Conservation (phyloP, 2,797 vertebrate species). For the Sebastes elongatus region DNA sequence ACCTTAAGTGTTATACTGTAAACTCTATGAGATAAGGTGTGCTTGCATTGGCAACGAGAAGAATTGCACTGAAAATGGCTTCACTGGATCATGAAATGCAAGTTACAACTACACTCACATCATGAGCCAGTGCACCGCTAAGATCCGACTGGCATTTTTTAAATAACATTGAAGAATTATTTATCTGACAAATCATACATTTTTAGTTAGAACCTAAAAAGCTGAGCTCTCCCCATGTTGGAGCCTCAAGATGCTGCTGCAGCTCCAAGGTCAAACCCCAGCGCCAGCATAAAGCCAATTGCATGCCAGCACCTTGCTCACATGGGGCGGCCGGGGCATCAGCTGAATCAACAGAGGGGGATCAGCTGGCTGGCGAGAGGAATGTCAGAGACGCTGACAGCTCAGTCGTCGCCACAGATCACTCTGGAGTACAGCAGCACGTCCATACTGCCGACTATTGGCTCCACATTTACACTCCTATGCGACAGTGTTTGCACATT, state of each 20-base stretch:
- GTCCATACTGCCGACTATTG: slow-evolving; percentile 44
- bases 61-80: slow-evolving; percentile 3
- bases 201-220: slow-evolving; percentile 29
- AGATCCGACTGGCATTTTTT: background rate
- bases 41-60: background rate
- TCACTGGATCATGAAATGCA: background rate
- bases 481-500: slow-evolving; percentile 60
- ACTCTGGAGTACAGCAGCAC: slow-evolving; percentile 45
- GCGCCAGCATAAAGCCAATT: slow-evolving; percentile 45
- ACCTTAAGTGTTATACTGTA: background rate
- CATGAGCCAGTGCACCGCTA: background rate
- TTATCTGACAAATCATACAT: background rate
- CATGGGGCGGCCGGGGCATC: slow-evolving; percentile 53
- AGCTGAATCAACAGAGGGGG: slow-evolving; percentile 82
- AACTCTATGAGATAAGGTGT: background rate
- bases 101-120: accelerated
- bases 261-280: slow-evolving; percentile 75
- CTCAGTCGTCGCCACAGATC: slow-evolving; percentile 41
- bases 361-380: slow-evolving; percentile 68
- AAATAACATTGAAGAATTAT: background rate
- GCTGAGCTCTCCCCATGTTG: background rate
- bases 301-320: slow-evolving; percentile 64
- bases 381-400: slow-evolving; percentile 72
- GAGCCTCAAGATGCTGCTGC: slow-evolving; percentile 69
- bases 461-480: slow-evolving; percentile 63